A percentile compares a stretch with the other conserved stretches of the same genome.
phyloP scores from a whole-genome alignment of 2,797 vertebrate species.

The Chiloscyllium punctatum region DNA sequence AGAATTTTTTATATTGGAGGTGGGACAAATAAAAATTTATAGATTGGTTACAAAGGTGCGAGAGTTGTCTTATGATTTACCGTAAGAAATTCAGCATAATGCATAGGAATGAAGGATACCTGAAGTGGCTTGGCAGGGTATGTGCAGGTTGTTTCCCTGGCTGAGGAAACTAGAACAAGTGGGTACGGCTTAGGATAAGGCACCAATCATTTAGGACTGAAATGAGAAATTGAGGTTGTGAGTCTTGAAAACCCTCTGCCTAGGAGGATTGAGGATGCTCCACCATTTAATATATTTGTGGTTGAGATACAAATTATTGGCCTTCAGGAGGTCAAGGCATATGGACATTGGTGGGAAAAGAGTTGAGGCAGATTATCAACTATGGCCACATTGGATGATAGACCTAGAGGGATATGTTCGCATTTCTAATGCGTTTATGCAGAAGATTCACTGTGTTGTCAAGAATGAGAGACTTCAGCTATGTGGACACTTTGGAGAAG shows the following conservation, averaged over 20 bases:
- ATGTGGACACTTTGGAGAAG: background rate
- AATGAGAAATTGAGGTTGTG: background rate
- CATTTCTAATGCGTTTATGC: background rate
- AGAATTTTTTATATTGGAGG: background rate
- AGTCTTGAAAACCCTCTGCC: background rate
- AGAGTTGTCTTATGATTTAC: background rate
- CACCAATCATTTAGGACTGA: background rate
- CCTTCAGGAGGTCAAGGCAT: background rate
- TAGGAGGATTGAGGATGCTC: background rate
- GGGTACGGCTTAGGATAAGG: background rate
- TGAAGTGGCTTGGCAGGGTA: background rate
- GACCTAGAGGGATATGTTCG: background rate
- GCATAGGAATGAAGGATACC: background rate
- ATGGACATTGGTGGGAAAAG: background rate
- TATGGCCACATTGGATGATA: background rate
- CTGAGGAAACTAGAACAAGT: background rate
- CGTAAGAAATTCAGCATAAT: background rate
- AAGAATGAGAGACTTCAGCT: background rate
- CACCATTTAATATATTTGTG: no score
- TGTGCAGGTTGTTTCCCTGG: background rate
- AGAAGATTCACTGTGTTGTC: background rate
- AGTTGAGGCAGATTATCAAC: background rate
- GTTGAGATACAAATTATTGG: background rate
- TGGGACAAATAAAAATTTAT: background rate
- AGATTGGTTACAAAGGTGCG: background rate